Evolutionary conservation across 2,888 invertebrate genomes (phyloP), one percentile per base, ranked within the genome.

Genomic region (Seira musarum): DNA sequence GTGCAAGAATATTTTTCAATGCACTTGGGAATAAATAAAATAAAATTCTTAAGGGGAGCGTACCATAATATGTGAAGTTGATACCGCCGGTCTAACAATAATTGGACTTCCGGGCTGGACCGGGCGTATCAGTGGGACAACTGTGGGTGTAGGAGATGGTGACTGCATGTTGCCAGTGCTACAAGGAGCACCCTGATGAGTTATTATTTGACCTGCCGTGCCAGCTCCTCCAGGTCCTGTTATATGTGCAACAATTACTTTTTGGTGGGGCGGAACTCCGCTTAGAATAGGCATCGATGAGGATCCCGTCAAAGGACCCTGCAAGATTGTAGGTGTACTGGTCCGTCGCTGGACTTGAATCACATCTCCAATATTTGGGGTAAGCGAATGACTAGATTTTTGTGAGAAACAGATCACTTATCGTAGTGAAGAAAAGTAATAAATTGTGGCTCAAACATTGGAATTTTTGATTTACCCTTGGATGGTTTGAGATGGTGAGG

Each of bases 41-140:
- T 6, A 57, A 57, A 57, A 19, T 30, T 30, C 8, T 15, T 15
- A 66, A 40, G 0, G n/a, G 21, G 53, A 80, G 77, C 84, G 83
- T 84, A 86, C 86, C 73, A 86, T 81, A 60, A 86, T 65, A 57
- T 83, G 83, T 17, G 79, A 74, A 8, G 80, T 75, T 3, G 80
- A 75, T 15, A 68, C 80, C n/a, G 80, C 80, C n/a, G 84, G 83
- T 69, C 85, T 79, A 19, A 86, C 82, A 21, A 86, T 82, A 8
- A 85, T 81, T 0, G 86, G 86, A 79, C 85, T 85, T 63, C 85
- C 84, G 8, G 86, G 82, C 67, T 87, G 87, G 6, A 86, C 84
- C 8, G 87, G 87, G 46, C 86, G 73, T 15, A 87, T 80, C 0
- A 87, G 53, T 2, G 86, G 85, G 0, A 80, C 79, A 53, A 82